phyloP scores from a whole-genome alignment of 1,140 invertebrate genomes.

The Lucilia cuprina region DNA sequence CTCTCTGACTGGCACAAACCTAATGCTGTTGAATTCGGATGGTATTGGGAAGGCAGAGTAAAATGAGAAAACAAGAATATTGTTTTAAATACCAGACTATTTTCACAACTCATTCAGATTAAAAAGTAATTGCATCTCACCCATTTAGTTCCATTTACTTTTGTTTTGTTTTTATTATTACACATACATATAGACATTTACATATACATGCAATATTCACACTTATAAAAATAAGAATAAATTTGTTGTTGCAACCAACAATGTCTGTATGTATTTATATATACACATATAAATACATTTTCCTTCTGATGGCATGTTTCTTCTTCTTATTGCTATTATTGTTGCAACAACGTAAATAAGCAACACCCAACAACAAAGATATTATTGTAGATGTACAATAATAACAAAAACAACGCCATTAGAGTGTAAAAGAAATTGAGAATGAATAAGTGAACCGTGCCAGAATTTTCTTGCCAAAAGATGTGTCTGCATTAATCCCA shows the following conservation, averaged over 20 bases:
- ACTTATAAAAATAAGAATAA: neutral
- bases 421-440: constrained; percentile 22
- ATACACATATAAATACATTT: too few relatives aligned
- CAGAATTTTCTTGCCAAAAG: constrained; percentile 32
- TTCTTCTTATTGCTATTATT: neutral
- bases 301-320: too few relatives aligned
- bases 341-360: neutral
- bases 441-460: constrained; percentile 28
- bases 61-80: constrained; percentile 6
- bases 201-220: too few relatives aligned
- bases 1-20: neutral
- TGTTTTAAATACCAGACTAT: constrained; percentile 33
- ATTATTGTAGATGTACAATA: neutral
- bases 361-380: neutral
- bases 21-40: too few relatives aligned
- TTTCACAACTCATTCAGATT: constrained; percentile 33
- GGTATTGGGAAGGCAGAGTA: neutral
- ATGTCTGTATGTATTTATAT: neutral
- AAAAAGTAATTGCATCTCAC: constrained; percentile 33
- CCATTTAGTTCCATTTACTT: constrained; percentile 27
- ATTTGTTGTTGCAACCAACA: constrained; percentile 14
- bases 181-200: too few relatives aligned
- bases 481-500: constrained; percentile 34
- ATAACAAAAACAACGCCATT: neutral
- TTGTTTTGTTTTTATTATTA: neutral